A percentile compares a stretch with the other conserved stretches of the same genome.
phyloP scores from a whole-genome alignment of 2,113 vertebrate species.

The Todiramphus saurophagus region DNA sequence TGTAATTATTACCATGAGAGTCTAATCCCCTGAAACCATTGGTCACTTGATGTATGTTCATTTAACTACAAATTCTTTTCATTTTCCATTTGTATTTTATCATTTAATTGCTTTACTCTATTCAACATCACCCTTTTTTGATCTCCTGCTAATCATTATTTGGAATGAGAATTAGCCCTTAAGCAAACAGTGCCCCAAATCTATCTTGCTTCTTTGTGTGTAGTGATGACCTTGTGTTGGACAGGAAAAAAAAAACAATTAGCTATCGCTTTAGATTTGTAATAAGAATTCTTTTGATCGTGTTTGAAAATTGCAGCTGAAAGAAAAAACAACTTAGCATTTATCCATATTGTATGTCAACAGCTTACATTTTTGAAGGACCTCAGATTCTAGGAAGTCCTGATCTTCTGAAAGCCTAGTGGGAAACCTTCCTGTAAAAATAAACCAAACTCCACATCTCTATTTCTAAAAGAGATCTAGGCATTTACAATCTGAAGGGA shows the following conservation, averaged over 20 bases:
- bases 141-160: conserved; percentile 44
- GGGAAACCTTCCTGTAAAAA: background rate
- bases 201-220: conserved; percentile 7
- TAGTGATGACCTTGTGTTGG: background rate
- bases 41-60: conserved; percentile 8
- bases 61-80: conserved; percentile 17
- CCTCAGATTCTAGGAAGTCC: background rate
- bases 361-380: background rate
- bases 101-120: conserved; percentile 44
- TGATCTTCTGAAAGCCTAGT: background rate
- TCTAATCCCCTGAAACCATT: conserved; percentile 1
- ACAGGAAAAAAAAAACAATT: background rate
- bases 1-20: conserved; percentile 10
- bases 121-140: conserved; percentile 21
- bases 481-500: background rate
- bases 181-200: conserved; percentile 44
- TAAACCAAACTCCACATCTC: background rate
- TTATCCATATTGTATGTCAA: background rate
- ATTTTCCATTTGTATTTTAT: conserved; percentile 44
- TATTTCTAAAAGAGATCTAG: background rate
- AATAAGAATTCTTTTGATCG: background rate
- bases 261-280: background rate
- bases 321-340: background rate
- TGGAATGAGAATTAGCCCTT: conserved; percentile 55
- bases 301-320: background rate